phyloP scores from a whole-genome alignment of 2,113 vertebrate species.

The Phaethon lepturus region DNA sequence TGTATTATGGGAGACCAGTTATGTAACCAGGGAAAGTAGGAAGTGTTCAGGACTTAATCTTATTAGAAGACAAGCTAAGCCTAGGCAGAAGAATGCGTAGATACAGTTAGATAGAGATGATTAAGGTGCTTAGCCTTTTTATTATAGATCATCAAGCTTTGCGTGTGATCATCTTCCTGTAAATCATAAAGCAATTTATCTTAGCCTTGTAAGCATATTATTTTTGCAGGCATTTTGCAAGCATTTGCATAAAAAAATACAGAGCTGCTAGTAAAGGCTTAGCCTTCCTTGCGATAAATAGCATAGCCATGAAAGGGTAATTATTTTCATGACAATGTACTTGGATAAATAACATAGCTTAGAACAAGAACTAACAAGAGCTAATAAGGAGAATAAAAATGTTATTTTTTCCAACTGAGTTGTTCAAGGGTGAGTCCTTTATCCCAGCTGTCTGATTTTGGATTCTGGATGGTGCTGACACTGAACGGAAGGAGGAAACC shows the following conservation, averaged over 20 bases:
- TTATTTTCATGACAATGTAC: background rate
- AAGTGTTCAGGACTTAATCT: background rate
- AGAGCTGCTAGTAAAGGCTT: background rate
- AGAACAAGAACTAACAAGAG: background rate
- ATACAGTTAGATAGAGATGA: background rate
- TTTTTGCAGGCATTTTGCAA: background rate
- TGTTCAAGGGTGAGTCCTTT: background rate
- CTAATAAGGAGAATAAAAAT: background rate
- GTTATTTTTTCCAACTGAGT: background rate
- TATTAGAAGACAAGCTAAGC: background rate
- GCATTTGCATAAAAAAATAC: background rate
- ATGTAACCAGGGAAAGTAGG: background rate
- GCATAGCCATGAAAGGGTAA: background rate
- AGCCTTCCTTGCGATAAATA: background rate
- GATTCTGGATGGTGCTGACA: background rate
- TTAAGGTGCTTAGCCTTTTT: background rate
- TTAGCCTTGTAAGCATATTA: background rate
- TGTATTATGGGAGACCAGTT: background rate
- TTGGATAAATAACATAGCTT: background rate
- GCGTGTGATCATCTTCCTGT: background rate
- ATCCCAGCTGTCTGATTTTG: background rate
- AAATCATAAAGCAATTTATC: background rate
- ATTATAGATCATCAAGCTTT: background rate
- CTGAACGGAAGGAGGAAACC: background rate
- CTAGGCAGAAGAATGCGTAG: background rate